Conservation (phyloP, 2,113 vertebrate species). For the Toxotes chatareus region DNA sequence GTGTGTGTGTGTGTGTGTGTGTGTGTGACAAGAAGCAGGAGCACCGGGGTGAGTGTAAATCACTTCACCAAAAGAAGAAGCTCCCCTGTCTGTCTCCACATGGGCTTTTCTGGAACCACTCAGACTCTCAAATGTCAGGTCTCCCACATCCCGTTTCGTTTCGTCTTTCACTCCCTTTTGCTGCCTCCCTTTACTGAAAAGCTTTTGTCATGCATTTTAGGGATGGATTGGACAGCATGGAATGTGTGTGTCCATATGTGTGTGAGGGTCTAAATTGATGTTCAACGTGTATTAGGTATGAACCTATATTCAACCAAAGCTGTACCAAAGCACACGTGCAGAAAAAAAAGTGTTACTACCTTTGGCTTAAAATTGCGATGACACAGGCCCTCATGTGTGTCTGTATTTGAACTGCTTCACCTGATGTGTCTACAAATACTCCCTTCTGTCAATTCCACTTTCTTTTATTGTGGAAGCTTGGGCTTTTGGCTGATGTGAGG, state of each 20-base stretch:
- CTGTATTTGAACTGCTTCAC: background rate
- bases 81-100: conserved; percentile 38
- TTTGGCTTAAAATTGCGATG: background rate
- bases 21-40: conserved; percentile 40
- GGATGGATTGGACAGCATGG: background rate
- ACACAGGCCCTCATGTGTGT: background rate
- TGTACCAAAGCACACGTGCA: background rate
- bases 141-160: conserved; percentile 27
- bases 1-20: conserved; percentile 15
- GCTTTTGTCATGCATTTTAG: background rate
- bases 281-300: background rate
- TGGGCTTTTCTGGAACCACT: conserved; percentile 41
- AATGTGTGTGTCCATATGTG: background rate
- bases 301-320: background rate
- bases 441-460: background rate
- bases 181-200: background rate
- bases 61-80: conserved; percentile 35
- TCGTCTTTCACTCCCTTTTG: background rate
- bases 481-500: conserved; percentile 7
- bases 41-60: conserved; percentile 49
- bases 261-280: background rate
- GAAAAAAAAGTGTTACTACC: background rate
- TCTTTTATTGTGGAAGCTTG: conserved; percentile 1
- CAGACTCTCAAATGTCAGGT: conserved; percentile 58
- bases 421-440: background rate